Base-by-base conservation (phyloP, 2,888 invertebrate genomes). In the Eristalinus aeneus region DNA sequence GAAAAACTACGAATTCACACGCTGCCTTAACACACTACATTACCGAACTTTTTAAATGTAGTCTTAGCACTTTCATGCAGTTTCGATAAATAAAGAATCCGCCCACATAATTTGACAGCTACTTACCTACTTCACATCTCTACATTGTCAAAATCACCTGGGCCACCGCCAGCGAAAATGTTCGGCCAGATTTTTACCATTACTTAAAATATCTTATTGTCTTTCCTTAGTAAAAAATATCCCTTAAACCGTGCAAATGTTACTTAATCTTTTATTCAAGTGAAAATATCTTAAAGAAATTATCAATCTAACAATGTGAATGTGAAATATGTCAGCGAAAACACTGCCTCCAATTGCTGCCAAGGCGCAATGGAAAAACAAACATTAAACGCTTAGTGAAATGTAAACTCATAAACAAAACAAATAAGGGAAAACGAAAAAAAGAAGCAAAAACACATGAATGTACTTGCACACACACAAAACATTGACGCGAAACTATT, bases 141-240 rank as follows among this genome's bases (percentile, higher is more conserved):
- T 73, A 69, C 39, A 71, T 56, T 85, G 86, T 86, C 86, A 86
- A 86, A 86, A 78, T 86, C 86, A 86, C 82, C 86, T 86, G 86
- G 83, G 60, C 83, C 61, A 74, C 53, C 46, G 46, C 72, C 58
- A 54, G 60, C 68, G 39, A 60, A 81, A 32, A 73, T 81, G 81
- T 69, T 71, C 61, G 65, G 32, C 64, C 74, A 60, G 64, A 63
- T 32, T 61, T 31, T 5, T 12, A 46, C 53, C 56, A 36, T 58
- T 65, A 71, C 75, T 31, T 74, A 61, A 63, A 46, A 16, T 46
- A 67, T 60, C 68, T 65, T 22, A 20, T 36, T n/a, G 5, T 34
- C 64, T 76, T 68, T 2, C n/a, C 9, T 39, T 3, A 22, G 20
- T 11, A 23, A 63, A 74, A 82, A 3, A 69, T 31, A 56, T 4